phyloP scores from a whole-genome alignment of 1,140 invertebrate species.

The Venturia canescens region DNA sequence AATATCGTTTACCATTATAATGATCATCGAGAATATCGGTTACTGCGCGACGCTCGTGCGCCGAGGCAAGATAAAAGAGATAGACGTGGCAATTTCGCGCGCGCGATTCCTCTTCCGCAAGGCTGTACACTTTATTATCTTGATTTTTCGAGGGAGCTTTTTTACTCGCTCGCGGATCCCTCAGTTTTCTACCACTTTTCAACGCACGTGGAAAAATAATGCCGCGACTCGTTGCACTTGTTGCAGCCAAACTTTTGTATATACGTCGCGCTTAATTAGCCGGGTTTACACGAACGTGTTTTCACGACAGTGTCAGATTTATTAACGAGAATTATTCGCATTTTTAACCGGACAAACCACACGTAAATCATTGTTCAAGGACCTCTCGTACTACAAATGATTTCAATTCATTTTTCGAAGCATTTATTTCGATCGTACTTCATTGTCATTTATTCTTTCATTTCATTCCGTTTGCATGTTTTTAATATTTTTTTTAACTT shows the following conservation, averaged over 20 bases:
- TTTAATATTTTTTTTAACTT: no score
- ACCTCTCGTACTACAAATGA: background rate
- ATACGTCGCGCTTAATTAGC: background rate
- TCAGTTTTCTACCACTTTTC: background rate
- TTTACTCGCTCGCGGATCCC: background rate
- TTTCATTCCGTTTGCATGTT: no score
- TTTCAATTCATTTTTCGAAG: background rate
- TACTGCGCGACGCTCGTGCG: background rate
- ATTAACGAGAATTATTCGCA: background rate
- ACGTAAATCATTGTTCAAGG: background rate
- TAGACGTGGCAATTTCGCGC: background rate
- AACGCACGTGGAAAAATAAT: background rate
- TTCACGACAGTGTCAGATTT: background rate
- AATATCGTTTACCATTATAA: constrained; percentile 21
- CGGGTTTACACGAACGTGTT: background rate
- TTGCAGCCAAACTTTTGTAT: background rate
- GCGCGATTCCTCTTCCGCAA: constrained; percentile 19
- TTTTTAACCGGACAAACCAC: background rate
- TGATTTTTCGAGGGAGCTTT: constrained; percentile 3
- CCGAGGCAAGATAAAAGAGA: constrained; percentile 11
- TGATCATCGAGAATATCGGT: constrained; percentile 9
- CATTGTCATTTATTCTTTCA: no score
- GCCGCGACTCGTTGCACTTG: constrained; percentile 8
- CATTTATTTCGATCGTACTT: background rate
- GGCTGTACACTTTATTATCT: constrained; percentile 22